phyloP scores from a whole-genome alignment of 2,888 invertebrate genomes.

The Rapana venosa region DNA sequence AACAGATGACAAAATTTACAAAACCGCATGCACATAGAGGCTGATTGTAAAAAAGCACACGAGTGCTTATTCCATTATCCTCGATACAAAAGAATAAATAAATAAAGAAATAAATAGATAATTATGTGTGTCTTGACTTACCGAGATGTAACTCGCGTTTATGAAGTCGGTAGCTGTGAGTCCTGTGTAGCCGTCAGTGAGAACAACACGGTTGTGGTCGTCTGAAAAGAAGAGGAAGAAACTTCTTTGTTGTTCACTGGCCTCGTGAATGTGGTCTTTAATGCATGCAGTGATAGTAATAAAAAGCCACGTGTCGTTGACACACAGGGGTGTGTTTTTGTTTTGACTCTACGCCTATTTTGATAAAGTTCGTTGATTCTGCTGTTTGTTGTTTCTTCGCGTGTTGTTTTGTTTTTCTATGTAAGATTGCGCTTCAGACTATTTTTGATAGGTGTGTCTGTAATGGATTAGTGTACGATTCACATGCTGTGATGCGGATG shows the following conservation, averaged over 20 bases:
- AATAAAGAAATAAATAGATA: no score
- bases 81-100: no score
- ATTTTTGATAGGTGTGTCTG: neutral
- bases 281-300: neutral
- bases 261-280: no score
- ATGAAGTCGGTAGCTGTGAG: neutral
- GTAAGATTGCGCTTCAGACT: neutral
- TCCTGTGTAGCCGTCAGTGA: conserved; percentile 11
- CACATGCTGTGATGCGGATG: neutral
- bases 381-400: neutral
- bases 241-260: no score
- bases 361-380: neutral
- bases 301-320: no score
- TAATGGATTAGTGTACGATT: neutral
- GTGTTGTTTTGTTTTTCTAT: neutral
- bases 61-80: no score
- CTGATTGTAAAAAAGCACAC: no score
- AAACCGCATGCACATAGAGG: no score
- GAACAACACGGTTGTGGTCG: conserved; percentile 24
- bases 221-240: neutral
- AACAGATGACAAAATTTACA: no score
- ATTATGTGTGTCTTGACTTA: neutral
- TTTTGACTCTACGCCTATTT: no score
- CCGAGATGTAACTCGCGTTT: conserved; percentile 29
- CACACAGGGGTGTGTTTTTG: no score